phyloP scores from a whole-genome alignment of 53 echinoderm and acorn worm genomes.

The Pentamera pediparva region DNA sequence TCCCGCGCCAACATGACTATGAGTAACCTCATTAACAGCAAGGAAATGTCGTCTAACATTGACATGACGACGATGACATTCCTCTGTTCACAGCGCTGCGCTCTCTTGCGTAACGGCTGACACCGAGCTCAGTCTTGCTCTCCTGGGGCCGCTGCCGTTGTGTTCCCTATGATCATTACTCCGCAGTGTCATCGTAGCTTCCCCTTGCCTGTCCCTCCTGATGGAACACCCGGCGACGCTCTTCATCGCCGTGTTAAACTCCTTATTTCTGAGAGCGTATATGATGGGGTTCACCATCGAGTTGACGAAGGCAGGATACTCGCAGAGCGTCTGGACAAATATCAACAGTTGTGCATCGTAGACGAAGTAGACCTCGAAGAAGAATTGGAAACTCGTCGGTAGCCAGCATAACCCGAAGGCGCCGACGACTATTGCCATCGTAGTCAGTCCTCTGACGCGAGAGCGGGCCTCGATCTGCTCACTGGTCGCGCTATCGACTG shows the following conservation, averaged over 20 bases:
- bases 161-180: too few relatives aligned
- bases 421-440: slow-evolving; percentile 8
- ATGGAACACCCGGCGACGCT: not conserved
- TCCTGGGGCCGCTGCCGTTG: too few relatives aligned
- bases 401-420: slow-evolving; percentile 26
- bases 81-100: too few relatives aligned
- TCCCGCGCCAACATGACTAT: too few relatives aligned
- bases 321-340: not conserved
- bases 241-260: not conserved
- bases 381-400: slow-evolving; percentile 14
- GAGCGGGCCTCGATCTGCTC: not conserved
- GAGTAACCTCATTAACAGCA: too few relatives aligned
- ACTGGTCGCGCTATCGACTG: not conserved
- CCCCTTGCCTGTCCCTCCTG: too few relatives aligned
- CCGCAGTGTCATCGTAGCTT: too few relatives aligned
- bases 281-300: slow-evolving; percentile 26
- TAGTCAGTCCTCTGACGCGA: slow-evolving; percentile 9
- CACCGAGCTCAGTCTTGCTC: too few relatives aligned
- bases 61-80: too few relatives aligned
- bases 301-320: slow-evolving; percentile 13
- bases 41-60: too few relatives aligned
- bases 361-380: slow-evolving; percentile 2
- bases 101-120: too few relatives aligned
- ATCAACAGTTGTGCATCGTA: not conserved
- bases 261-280: slow-evolving; percentile 5